Conservation (phyloP, 2,113 vertebrate species). For the Chauna torquata region DNA sequence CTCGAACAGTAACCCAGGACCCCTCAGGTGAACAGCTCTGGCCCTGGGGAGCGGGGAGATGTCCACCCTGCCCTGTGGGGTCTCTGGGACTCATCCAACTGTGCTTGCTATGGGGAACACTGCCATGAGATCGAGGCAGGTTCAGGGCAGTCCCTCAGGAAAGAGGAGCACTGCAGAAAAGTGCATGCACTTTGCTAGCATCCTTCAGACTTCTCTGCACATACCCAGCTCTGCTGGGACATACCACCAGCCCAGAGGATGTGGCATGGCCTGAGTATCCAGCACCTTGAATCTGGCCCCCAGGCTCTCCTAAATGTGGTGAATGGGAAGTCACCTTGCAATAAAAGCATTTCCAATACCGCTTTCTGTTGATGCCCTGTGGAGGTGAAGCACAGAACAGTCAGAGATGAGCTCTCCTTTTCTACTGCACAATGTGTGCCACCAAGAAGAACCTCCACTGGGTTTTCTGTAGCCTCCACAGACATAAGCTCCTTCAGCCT, state of each 20-base stretch:
- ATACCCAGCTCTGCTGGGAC: background rate
- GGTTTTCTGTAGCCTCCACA: background rate
- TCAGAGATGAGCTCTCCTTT: background rate
- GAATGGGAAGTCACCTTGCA: background rate
- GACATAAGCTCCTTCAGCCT: accelerated
- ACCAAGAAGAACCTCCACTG: background rate
- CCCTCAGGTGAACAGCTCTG: background rate
- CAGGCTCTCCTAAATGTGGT: background rate
- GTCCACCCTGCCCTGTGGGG: background rate
- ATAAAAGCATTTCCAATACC: background rate
- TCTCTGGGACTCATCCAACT: background rate
- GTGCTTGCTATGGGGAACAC: accelerated
- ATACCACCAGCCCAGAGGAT: background rate
- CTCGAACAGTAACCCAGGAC: accelerated
- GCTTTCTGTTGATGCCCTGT: background rate
- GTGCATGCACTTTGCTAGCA: background rate
- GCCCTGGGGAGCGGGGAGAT: background rate
- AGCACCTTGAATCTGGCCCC: background rate
- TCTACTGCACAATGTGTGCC: no score
- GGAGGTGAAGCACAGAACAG: accelerated
- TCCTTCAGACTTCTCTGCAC: accelerated
- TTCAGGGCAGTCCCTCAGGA: background rate
- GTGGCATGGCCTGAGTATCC: background rate
- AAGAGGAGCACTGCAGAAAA: background rate
- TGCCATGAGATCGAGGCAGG: background rate